Percentiles rank a stretch among this genome's conserved stretches.
Evolutionary conservation across 30 jellyfish, hydroid and myxozoan species (phyloP).

Genomic region (Aurelia aurita complex sp. Pacific): DNA sequence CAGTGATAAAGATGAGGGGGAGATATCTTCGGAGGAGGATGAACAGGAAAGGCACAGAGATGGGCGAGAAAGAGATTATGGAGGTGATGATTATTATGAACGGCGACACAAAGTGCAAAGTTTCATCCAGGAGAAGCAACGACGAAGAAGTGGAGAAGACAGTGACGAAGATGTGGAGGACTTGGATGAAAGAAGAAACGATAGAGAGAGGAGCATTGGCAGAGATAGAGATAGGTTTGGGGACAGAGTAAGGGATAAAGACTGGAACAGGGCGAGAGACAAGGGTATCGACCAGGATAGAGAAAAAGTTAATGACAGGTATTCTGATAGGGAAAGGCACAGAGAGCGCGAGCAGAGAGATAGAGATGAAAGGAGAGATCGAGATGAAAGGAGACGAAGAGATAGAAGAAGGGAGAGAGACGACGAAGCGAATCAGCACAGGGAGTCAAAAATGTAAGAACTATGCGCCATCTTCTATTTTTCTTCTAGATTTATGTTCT

Average conservation of each 20-base stretch:
- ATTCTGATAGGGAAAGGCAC: neutral
- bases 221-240: slow-evolving; percentile 1
- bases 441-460: too few relatives aligned
- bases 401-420: slow-evolving; percentile 30
- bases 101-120: slow-evolving; percentile 13
- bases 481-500: too few relatives aligned
- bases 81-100: slow-evolving; percentile 19
- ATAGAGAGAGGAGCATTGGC: neutral
- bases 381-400: slow-evolving; percentile 8
- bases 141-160: neutral
- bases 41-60: neutral
- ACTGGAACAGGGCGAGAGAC: slow-evolving; percentile 10
- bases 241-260: slow-evolving; percentile 33
- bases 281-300: slow-evolving; percentile 2
- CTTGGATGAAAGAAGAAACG: neutral
- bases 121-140: slow-evolving; percentile 14
- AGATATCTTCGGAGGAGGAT: neutral
- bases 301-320: slow-evolving; percentile 2
- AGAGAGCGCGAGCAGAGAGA: slow-evolving; percentile 7
- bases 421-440: slow-evolving; percentile 19
- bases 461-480: too few relatives aligned
- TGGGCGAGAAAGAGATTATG: neutral
- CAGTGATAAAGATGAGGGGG: slow-evolving; percentile 4
- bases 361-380: slow-evolving; percentile 14
- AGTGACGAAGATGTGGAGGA: neutral